Conservation (phyloP, 2,113 vertebrate species). For the Trochalopteron elliotii region DNA sequence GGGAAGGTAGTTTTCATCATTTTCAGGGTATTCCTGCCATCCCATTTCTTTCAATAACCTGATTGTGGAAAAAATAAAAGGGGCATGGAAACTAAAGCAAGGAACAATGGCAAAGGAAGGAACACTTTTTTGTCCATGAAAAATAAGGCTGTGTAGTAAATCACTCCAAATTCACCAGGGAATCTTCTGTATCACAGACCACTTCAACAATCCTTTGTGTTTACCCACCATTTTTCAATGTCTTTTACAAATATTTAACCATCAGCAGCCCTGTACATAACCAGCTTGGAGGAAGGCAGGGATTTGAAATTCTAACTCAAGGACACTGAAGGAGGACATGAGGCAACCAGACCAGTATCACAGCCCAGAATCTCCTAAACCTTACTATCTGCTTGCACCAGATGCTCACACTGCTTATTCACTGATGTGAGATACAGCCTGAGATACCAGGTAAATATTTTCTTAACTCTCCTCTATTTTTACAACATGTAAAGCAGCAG, state of each 20-base stretch:
- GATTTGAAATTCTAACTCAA: neutral
- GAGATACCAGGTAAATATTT: neutral
- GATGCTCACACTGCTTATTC: neutral
- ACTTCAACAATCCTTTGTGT: neutral
- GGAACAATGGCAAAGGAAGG: neutral
- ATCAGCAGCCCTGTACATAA: neutral
- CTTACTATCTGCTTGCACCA: neutral
- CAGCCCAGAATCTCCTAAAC: neutral
- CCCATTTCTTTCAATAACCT: conserved; percentile 99
- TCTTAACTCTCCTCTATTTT: neutral
- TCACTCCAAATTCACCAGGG: neutral
- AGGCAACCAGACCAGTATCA: neutral
- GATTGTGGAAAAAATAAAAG: neutral
- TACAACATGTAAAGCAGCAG: neutral
- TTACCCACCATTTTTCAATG: neutral
- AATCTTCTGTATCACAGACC: neutral
- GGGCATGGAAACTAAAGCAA: neutral
- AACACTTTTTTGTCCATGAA: neutral
- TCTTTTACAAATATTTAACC: conserved; percentile 6
- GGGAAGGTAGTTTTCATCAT: conserved; percentile 97
- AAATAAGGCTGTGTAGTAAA: neutral
- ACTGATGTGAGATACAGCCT: neutral
- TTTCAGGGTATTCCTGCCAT: conserved; percentile 98
- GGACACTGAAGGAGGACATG: neutral
- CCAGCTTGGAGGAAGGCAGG: neutral